Evolutionary conservation across 2,888 invertebrate genomes (phyloP), one percentile per base, ranked within the genome.

Genomic region (Synanthedon myopaeformis): DNA sequence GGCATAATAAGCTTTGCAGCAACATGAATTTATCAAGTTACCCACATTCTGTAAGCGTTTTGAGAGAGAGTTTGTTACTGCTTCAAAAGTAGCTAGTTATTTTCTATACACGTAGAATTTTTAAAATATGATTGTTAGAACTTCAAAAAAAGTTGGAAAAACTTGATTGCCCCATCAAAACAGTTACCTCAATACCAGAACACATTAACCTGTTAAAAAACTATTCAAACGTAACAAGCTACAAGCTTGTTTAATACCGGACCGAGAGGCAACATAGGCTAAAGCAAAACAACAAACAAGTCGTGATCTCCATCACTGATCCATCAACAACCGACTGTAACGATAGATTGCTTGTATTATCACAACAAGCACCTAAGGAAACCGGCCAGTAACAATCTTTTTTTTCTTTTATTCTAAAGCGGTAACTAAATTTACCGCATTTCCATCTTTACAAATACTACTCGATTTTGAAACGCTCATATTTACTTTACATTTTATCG

Each of bases 291-390:
- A 81, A 83, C 79, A 78, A 77, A 76, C 74, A 62, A 79, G 76
- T 82, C 84, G 83, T 81, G 81, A 82, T 77, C 76, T 67, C 76
- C 83, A 82, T 85, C 83, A 77, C 73, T 74, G 79, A 78, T 82
- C 83, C 79, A 82, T 82, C 84, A 82, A 76, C 75, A 72, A 68
- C 63, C 62, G 69, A 71, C 72, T 70, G 73, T 69, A 69, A 74
- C 80, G 85, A 87, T 81, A 77, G 82, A 85, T 84, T 72, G 78
- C 76, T 68, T 70, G 70, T 74, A 81, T 83, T 83, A 83, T 79
- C 75, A 76, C 77, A 72, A 77, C 79, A 76, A 79, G 74, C 77
- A 73, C 74, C 76, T 69, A 64, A 60, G 67, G 63, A 74, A 61
- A 60, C 61, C 64, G 61, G 59, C 62, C 56, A 66, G 77, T 74